Evolutionary conservation across 2,113 vertebrate genomes (phyloP).

Genomic region (Vulpes lagopus): DNA sequence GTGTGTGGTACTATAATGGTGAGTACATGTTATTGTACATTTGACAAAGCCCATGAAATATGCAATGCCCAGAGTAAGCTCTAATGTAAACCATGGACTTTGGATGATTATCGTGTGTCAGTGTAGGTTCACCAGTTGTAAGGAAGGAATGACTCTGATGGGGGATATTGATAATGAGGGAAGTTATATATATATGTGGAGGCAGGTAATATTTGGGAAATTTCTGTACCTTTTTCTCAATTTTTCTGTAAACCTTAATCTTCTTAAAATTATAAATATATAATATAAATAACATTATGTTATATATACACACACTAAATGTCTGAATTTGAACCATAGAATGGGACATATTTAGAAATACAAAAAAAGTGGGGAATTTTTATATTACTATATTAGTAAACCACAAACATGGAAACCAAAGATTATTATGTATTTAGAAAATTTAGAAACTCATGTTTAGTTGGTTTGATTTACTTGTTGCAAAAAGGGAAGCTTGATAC

Average conservation of each 20-base stretch:
- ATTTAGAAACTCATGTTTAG: background rate
- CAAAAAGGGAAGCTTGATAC: background rate
- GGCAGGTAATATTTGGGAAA: background rate
- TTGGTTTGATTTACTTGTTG: background rate
- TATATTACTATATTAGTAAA: background rate
- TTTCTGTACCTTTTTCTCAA: background rate
- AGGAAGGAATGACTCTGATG: background rate
- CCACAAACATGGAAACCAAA: background rate
- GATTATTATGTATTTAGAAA: background rate
- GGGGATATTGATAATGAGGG: background rate
- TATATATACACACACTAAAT: background rate
- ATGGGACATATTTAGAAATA: background rate
- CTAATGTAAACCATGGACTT: background rate
- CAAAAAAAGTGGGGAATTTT: background rate
- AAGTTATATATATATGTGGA: background rate
- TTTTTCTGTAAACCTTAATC: background rate
- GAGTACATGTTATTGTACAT: background rate
- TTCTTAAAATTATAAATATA: background rate
- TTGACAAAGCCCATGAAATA: background rate
- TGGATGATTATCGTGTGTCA: background rate
- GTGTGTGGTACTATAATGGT: background rate
- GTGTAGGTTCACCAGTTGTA: background rate
- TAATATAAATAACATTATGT: background rate
- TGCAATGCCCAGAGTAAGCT: background rate
- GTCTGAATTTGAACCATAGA: background rate